These are phyloP conservation scores for Microcaecilia unicolor DNA, from an alignment of 2,797 vertebrate species.

Conservation along the genomic window DNA sequence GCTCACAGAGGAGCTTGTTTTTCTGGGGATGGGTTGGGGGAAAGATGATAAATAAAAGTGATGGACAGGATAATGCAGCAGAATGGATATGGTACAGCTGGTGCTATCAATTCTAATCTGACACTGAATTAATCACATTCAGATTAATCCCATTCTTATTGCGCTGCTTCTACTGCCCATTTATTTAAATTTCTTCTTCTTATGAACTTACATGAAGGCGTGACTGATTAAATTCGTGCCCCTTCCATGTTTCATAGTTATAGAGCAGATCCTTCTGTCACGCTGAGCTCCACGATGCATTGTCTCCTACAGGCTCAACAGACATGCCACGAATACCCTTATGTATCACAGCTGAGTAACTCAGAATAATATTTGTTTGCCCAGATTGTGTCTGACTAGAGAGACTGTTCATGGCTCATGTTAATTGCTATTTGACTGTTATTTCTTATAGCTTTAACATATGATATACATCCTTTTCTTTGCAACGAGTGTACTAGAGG, in stretches of 20 bases:
- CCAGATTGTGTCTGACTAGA: slow-evolving; percentile 53
- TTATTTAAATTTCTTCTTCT: slow-evolving; percentile 47
- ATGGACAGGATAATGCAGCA: slow-evolving; percentile 39
- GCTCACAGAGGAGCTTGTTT: slow-evolving; percentile 45
- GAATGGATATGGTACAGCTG: slow-evolving; percentile 71
- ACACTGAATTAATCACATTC: slow-evolving; percentile 77
- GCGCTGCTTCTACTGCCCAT: slow-evolving; percentile 45
- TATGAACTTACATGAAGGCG: slow-evolving; percentile 37
- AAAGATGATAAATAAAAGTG: slow-evolving; percentile 26
- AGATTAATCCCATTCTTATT: slow-evolving; percentile 65
- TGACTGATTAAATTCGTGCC: slow-evolving; percentile 58
- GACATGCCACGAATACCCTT: slow-evolving; percentile 60
- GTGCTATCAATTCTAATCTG: slow-evolving; percentile 73
- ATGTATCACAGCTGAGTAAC: slow-evolving; percentile 60
- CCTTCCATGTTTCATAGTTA: slow-evolving; percentile 47
- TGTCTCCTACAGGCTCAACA: slow-evolving; percentile 61
- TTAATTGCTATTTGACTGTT: too few species aligned
- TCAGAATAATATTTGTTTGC: slow-evolving; percentile 84
- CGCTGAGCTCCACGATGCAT: slow-evolving; percentile 48
- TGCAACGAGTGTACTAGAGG: too few species aligned
- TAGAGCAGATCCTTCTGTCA: slow-evolving; percentile 44
- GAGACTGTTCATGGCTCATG: slow-evolving; percentile 8
- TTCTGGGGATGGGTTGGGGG: slow-evolving; percentile 34
- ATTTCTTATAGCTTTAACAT: too few species aligned
- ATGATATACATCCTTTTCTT: too few species aligned